These are phyloP conservation scores for Marcusenius ussheri DNA, from an alignment of 2,113 vertebrate genomes.

Conservation along the genomic window DNA sequence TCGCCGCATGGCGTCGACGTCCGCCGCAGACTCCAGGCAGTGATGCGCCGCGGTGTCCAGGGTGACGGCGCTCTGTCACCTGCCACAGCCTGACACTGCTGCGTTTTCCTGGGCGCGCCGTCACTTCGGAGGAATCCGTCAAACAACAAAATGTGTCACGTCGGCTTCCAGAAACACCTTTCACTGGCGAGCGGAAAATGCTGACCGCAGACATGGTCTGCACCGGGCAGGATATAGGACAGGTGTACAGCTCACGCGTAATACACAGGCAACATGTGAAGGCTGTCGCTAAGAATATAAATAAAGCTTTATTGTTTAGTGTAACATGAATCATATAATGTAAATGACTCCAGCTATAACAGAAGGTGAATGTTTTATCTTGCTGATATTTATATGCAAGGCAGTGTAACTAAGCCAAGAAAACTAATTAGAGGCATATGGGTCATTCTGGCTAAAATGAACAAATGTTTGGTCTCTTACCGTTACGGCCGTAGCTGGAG, in stretches of 20 bases:
- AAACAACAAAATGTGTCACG: background rate
- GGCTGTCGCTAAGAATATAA: background rate
- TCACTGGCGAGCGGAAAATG: background rate
- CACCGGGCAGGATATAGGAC: background rate
- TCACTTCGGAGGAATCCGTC: background rate
- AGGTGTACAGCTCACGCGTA: background rate
- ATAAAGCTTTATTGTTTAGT: background rate
- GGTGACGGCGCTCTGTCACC: background rate
- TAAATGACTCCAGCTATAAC: background rate
- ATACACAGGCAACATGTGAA: background rate
- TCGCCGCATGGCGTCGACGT: background rate
- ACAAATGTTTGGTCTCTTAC: background rate
- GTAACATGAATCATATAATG: background rate
- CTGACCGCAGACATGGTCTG: background rate
- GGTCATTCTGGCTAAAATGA: background rate
- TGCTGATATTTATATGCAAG: background rate
- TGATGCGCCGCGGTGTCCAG: background rate
- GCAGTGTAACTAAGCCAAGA: background rate
- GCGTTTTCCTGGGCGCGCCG: background rate
- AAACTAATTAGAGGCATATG: background rate
- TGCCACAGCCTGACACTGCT: background rate
- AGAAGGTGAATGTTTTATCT: background rate
- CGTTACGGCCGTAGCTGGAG: no score
- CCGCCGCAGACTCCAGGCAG: background rate
- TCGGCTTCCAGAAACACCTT: background rate